Evolutionary conservation across 2,888 invertebrate species (phyloP), one percentile per base, ranked within the genome.

Genomic region (Torymus texanus): DNA sequence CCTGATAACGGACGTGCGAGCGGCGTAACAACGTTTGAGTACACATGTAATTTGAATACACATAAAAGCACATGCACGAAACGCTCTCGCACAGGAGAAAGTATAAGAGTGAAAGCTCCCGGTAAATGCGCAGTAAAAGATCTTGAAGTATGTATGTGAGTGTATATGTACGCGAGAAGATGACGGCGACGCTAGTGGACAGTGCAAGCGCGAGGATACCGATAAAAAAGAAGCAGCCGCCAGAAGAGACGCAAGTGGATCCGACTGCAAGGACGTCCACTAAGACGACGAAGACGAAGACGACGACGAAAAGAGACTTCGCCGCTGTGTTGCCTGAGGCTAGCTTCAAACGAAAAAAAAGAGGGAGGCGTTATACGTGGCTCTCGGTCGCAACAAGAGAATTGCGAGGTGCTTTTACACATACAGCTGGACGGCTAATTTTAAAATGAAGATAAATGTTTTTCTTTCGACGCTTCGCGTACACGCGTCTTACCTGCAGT

Each of bases 81-180:
- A 58, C 67, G n/a, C 41, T 4, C 5, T 29, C 65, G 71, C 18
- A 50, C 24, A 10, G 24, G 75, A 72, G 75, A 79, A 75, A 79
- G 75, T 67, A 62, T 67, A 62, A 72, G 67, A 75, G 72, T 79
- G 79, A 79, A 79, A 79, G 79, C 79, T 65, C 29, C n/a, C 50
- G 63, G n/a, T 62, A 67, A 50, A 62, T 68, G 18, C 53, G 24
- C 50, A 78, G 63, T 70, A 65, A 79, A 70, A 75, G 74, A 74
- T 78, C 78, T 8, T 24, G 24, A 21, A 13, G 51, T 18, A 18
- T 5, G 65, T 29, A 5, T 29, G 29, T 29, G 61, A 41, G 41
- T 53, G n/a, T 66, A 53, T 10, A 21, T 70, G 62, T 62, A 50
- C 62, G 58, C 41, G 21, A 16, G n/a, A 14, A n/a, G 53, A 12